Evolutionary conservation across 2,797 vertebrate species (phyloP).

Genomic region (Coendou prehensilis): DNA sequence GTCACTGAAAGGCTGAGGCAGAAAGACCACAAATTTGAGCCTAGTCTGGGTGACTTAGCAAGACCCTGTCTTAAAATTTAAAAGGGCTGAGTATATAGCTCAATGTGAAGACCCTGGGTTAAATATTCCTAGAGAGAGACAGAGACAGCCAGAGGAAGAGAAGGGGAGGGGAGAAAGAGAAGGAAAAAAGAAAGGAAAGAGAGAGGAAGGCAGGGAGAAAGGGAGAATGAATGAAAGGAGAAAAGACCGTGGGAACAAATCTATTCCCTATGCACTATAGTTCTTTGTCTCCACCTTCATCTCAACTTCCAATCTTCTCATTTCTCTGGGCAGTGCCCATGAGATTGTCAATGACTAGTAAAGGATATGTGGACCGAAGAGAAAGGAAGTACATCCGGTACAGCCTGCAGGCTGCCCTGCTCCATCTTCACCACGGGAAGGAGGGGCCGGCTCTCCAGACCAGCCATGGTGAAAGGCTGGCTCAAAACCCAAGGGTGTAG

Average conservation of each 20-base stretch:
- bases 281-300: background rate
- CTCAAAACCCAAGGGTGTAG: slow-evolving; percentile 91
- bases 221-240: background rate
- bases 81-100: background rate
- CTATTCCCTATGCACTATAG: background rate
- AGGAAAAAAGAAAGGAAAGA: background rate
- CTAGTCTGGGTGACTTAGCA: background rate
- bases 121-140: background rate
- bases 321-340: background rate
- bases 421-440: slow-evolving; percentile 93
- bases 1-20: background rate
- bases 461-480: slow-evolving; percentile 87
- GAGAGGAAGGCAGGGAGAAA: too few species aligned
- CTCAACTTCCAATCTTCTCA: background rate
- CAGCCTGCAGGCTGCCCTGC: slow-evolving; percentile 89
- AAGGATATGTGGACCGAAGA: slow-evolving; percentile 96
- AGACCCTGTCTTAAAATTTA: background rate
- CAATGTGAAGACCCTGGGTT: background rate
- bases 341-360: slow-evolving; percentile 71
- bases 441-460: slow-evolving; percentile 88
- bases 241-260: background rate
- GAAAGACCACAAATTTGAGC: background rate
- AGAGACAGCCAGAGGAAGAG: background rate
- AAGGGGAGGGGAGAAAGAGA: background rate
- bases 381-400: slow-evolving; percentile 89